Evolutionary conservation across 2,888 invertebrate genomes (phyloP).

Genomic region (Synergus laeviventris): DNA sequence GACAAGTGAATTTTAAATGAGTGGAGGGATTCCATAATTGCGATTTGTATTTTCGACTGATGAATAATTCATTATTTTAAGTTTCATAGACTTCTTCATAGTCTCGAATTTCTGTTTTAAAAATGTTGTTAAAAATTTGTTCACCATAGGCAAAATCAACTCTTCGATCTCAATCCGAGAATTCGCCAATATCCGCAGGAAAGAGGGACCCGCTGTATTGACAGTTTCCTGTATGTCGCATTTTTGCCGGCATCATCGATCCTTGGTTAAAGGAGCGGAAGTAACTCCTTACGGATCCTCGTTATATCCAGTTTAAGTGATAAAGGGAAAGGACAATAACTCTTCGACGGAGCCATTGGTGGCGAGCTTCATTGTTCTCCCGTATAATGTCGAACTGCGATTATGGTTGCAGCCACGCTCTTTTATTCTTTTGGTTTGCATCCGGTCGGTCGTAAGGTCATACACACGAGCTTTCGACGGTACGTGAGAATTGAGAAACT

Average conservation of each 20-base stretch:
- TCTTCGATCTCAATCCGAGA: not conserved
- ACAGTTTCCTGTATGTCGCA: not conserved
- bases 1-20: slow-evolving; percentile 15
- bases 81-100: not conserved
- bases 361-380: slow-evolving; percentile 15
- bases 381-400: slow-evolving; percentile 34
- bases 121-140: not conserved
- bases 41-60: not conserved
- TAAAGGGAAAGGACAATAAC: slow-evolving; percentile 34
- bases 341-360: slow-evolving; percentile 30
- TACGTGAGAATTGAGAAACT: slow-evolving; percentile 51
- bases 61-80: slow-evolving; percentile 19
- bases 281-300: slow-evolving; percentile 33
- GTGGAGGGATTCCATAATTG: not conserved
- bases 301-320: slow-evolving; percentile 27
- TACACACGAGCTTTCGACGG: slow-evolving; percentile 41
- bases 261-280: slow-evolving; percentile 26
- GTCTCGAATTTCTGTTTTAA: not conserved
- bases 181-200: slow-evolving; percentile 8
- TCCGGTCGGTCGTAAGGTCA: slow-evolving; percentile 51
- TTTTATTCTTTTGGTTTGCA: slow-evolving; percentile 50
- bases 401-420: slow-evolving; percentile 47
- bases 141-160: not conserved
- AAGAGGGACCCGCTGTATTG: not conserved
- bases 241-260: slow-evolving; percentile 17